Evolutionary conservation across 2,113 vertebrate species (phyloP), one percentile per base, ranked within the genome.

Genomic region (Coracopsis vasa): DNA sequence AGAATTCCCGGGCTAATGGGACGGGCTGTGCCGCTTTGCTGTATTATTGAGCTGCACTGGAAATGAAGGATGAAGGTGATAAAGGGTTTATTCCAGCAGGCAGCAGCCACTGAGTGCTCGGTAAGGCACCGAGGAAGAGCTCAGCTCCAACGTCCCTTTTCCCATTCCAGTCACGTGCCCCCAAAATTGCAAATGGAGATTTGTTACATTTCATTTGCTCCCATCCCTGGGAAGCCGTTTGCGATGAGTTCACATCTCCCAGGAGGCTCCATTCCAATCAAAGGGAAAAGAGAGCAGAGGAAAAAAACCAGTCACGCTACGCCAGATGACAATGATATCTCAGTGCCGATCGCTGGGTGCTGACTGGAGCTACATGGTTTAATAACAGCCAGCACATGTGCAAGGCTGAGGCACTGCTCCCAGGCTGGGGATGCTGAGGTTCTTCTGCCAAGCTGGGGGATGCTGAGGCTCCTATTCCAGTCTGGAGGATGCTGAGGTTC

Each of bases 171-270:
- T 97, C 94, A 96, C 98, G 98, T 74, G 97, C 95, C 74, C 90
- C 95, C 93, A 96, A 97, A 98, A 98, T 98, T 98, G 98, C 98
- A 98, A 98, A 98, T 98, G 98, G 98, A 98, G 98, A 99, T 99
- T 99, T 98, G 98, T 99, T 98, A 98, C 98, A 98, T 98, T 98
- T 97, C 97, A 98, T 98, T 98, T 98, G 98, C 98, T 98, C 92
- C 97, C 94, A 84, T 98, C 98, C 98, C 98, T 87, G 94, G 97
- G 97, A 98, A 97, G 97, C 94, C 71, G 75, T 92, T 92, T 96
- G 97, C 94, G 96, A 98, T 96, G 98, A 98, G 98, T 97, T 98
- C 98, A 92, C 96, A 93, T 96, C 97, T 98, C 97, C 94, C 96
- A 75, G 97, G 97, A 97, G 97, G 97, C 96, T 83, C 72, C 4